phyloP scores from a whole-genome alignment of 2,797 vertebrate species.

The Limosa lapponica region DNA sequence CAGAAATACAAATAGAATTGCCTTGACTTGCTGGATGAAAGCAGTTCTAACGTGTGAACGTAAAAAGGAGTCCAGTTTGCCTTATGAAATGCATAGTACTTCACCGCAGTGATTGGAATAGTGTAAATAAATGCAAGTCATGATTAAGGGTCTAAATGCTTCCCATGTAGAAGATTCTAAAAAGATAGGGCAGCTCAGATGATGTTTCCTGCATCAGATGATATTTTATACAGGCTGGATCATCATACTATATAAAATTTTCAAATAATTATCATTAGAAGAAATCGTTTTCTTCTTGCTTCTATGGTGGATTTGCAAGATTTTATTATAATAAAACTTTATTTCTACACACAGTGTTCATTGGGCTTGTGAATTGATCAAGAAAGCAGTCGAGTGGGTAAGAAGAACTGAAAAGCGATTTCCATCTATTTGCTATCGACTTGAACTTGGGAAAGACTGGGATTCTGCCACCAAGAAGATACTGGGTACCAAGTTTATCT shows the following conservation, averaged over 20 bases:
- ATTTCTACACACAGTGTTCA: conserved; percentile 37
- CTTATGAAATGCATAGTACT: background rate
- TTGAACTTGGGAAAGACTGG: conserved; percentile 86
- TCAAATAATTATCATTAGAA: background rate
- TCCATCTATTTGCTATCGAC: conserved; percentile 82
- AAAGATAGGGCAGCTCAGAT: background rate
- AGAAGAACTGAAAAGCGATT: conserved; percentile 82
- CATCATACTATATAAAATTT: background rate
- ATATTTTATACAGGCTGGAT: background rate
- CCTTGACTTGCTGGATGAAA: background rate
- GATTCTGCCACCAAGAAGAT: conserved; percentile 84
- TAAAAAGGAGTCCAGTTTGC: background rate
- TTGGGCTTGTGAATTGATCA: conserved; percentile 61
- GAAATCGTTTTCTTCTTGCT: background rate
- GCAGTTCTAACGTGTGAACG: background rate
- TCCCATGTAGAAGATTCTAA: background rate
- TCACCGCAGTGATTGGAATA: background rate
- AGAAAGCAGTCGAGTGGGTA: conserved; percentile 81
- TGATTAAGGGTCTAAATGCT: background rate
- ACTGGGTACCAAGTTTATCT: conserved; percentile 66
- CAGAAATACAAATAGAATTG: background rate
- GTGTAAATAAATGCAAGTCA: background rate
- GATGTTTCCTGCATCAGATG: background rate
- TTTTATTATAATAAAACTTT: background rate
- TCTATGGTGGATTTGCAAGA: background rate